A percentile compares a stretch with the other conserved stretches of the same genome.
Conservation (phyloP, 2,888 invertebrate species). For the Trypoxylon attenuatum region DNA sequence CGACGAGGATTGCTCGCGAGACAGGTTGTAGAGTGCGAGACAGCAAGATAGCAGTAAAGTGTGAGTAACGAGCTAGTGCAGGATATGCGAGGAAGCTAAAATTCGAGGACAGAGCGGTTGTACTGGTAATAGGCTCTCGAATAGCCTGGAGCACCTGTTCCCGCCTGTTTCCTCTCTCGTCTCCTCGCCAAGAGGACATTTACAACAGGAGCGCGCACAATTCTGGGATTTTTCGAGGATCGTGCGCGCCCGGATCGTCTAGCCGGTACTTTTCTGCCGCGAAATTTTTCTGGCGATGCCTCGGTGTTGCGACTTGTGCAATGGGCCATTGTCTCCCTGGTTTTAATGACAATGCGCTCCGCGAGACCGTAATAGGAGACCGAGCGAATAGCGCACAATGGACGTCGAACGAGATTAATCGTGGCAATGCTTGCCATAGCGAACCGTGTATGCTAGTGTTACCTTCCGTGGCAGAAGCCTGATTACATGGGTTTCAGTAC, state of each 20-base stretch:
- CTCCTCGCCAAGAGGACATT: too few relatives aligned
- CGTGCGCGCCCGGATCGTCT: too few relatives aligned
- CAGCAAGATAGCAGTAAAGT: too few relatives aligned
- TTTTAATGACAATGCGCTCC: slow-evolving; percentile 22
- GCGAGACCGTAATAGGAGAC: slow-evolving; percentile 11
- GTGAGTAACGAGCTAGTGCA: too few relatives aligned
- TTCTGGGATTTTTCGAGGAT: slow-evolving; percentile 45
- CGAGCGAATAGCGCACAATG: not conserved
- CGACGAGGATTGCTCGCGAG: too few relatives aligned
- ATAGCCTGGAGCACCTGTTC: not conserved
- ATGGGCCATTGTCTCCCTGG: slow-evolving; percentile 42
- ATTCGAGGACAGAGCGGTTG: not conserved
- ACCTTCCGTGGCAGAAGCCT: too few relatives aligned
- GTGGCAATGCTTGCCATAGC: not conserved
- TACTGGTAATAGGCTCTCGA: not conserved
- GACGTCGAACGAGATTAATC: slow-evolving; percentile 33
- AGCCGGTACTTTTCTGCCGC: slow-evolving; percentile 25
- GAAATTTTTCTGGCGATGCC: slow-evolving; percentile 44
- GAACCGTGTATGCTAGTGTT: slow-evolving; percentile 3
- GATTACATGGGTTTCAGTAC: too few relatives aligned
- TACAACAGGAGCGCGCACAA: slow-evolving; percentile 25
- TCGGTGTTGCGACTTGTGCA: slow-evolving; percentile 35
- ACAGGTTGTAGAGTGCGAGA: too few relatives aligned
- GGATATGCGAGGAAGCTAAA: not conserved
- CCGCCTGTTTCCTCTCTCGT: too few relatives aligned